These are phyloP conservation scores for Sakesphorus luctuosus DNA, from an alignment of 2,113 vertebrate genomes.

Conservation along the genomic window DNA sequence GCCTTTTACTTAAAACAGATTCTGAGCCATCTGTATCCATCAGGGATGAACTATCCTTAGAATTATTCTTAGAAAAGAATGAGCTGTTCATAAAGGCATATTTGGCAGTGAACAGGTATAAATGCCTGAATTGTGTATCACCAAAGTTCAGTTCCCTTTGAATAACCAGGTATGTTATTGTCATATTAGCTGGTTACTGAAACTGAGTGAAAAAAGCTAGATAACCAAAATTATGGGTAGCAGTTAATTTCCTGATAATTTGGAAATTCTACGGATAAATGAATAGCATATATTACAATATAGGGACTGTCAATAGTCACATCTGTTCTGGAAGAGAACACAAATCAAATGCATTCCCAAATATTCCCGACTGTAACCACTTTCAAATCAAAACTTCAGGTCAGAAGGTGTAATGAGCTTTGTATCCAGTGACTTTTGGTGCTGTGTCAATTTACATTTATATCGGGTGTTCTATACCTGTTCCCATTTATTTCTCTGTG, in stretches of 20 bases:
- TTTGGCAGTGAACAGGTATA: background rate
- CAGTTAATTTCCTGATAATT: background rate
- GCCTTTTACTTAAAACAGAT: background rate
- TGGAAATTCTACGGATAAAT: background rate
- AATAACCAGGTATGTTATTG: background rate
- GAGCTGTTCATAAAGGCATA: background rate
- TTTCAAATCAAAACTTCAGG: background rate
- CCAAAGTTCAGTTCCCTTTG: background rate
- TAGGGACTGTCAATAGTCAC: background rate
- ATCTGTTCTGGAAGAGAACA: background rate
- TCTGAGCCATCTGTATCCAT: background rate
- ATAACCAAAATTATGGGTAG: background rate
- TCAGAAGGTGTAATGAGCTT: background rate
- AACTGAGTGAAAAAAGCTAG: background rate
- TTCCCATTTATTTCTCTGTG: background rate
- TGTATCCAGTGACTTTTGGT: background rate
- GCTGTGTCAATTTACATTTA: background rate
- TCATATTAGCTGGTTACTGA: background rate
- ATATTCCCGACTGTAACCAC: background rate
- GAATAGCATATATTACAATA: background rate
- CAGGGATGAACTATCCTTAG: background rate
- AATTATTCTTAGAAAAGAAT: conserved; percentile 2
- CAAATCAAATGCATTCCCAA: background rate
- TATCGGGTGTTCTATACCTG: background rate
- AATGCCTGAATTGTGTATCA: background rate